Conservation (phyloP, 2,113 vertebrate genomes). For the Panthera tigris region DNA sequence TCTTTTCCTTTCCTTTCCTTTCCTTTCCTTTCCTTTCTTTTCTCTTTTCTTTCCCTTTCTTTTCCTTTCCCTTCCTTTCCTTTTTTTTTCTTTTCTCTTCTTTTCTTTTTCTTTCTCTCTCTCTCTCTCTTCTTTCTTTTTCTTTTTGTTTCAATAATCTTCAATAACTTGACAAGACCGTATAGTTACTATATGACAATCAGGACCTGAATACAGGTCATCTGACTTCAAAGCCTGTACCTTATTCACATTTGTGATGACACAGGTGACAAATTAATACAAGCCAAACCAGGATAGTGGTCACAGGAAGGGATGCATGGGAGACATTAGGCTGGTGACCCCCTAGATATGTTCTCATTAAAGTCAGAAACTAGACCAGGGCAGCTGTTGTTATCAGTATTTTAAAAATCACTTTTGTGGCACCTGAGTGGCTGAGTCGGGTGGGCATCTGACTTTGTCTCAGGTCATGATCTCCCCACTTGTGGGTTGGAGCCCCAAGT, state of each 20-base stretch:
- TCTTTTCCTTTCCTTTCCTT: no score
- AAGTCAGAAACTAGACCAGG: neutral
- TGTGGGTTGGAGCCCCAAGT: no score
- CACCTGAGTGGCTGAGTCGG: no score
- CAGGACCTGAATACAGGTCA: neutral
- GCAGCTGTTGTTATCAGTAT: neutral
- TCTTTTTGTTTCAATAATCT: neutral
- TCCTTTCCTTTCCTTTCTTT: no score
- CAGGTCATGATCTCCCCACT: no score
- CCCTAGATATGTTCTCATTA: neutral
- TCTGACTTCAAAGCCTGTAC: neutral
- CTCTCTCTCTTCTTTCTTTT: no score
- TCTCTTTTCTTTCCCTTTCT: no score
- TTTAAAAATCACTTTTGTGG: neutral
- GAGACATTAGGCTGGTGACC: neutral
- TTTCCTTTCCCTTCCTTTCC: no score
- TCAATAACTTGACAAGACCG: neutral
- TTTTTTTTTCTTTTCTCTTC: no score
- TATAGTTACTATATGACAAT: neutral
- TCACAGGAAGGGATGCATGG: neutral
- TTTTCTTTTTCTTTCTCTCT: no score
- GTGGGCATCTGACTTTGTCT: no score
- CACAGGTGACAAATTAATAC: neutral
- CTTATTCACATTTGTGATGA: neutral
- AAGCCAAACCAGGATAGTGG: neutral